Base-by-base conservation (phyloP, 2,888 invertebrate genomes). In the Neocrepidodera transversa region DNA sequence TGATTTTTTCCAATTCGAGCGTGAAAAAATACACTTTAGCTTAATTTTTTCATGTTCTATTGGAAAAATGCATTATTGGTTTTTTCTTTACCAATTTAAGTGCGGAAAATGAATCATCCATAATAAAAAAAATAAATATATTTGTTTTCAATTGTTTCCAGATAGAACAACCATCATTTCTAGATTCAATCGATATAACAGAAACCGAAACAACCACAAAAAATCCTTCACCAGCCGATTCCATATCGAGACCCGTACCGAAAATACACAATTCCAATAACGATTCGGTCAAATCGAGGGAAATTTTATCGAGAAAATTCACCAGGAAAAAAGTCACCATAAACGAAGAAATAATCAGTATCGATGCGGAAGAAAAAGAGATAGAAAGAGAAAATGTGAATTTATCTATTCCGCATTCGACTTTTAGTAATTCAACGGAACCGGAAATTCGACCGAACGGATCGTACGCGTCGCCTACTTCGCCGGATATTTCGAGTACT, bases 151-250 rank as follows among this genome's bases (percentile, higher is more conserved):
- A n/a, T n/a, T n/a, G n/a, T n/a, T n/a, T n/a, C n/a, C n/a, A n/a
- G n/a, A n/a, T n/a, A n/a, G n/a, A n/a, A n/a, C n/a, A n/a, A 16
- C 7, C 16, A 28, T 64, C 64, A 17, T 64, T 62, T 35, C 47
- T 64, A 36, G 57, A 62, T 17, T 64, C 64, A 1, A 64, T 64
- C 18, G 42, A 57, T 18, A 23, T 64, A 7, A 16, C 36, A 1
- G 32, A 52, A 20, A 30, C 16, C 26, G 36, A 17, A 36, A 20
- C 16, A 16, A 35, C 14, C 11, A 11, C 30, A 11, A 45, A 45
- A 3, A n/a, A 13, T 23, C 11, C 13, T 1, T 17, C 17, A 18
- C 8, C 5, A 36, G 10, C 11, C n/a, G 20, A 20, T 35, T 20
- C 40, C 6, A 23, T 23, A 10, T 26, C 45, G 6, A 17, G 23